Evolutionary conservation across 1,140 invertebrate species (phyloP).

Genomic region (Megalopta genalis): DNA sequence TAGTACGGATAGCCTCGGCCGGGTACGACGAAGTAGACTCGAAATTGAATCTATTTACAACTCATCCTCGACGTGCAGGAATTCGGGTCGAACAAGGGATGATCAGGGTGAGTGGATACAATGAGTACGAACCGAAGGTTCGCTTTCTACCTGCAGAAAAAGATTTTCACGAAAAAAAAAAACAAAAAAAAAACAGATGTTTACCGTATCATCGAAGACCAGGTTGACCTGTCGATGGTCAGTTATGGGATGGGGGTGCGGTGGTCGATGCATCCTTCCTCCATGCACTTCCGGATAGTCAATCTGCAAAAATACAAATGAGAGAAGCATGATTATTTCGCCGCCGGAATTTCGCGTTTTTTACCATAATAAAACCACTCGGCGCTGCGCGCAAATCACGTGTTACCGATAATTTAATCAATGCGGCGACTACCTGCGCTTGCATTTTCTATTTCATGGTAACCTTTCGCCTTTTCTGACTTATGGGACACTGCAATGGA

Average conservation of each 20-base stretch:
- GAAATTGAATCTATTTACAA: neutral
- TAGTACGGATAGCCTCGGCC: neutral
- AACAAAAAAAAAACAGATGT: too few relatives aligned
- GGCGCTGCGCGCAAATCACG: neutral
- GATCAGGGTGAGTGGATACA: neutral
- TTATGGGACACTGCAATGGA: neutral
- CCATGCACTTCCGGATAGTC: conserved; percentile 88
- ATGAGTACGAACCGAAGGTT: neutral
- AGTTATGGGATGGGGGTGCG: conserved; percentile 80
- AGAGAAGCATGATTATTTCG: neutral
- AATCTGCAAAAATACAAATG: conserved; percentile 83
- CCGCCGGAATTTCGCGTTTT: neutral
- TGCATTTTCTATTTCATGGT: neutral
- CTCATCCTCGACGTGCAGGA: neutral
- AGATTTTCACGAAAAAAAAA: conserved; percentile 8
- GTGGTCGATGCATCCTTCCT: conserved; percentile 80
- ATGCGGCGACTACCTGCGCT: neutral
- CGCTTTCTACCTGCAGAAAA: neutral
- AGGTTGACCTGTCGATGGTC: conserved; percentile 82
- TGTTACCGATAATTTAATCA: neutral
- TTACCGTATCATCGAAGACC: conserved; percentile 84
- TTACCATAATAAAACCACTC: too few relatives aligned
- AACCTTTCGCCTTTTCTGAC: conserved; percentile 15
- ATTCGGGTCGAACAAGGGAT: neutral
- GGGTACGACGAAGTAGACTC: neutral